phyloP scores from a whole-genome alignment of 92 coral and sea anemone species.

The Zoanthus gigantus region DNA sequence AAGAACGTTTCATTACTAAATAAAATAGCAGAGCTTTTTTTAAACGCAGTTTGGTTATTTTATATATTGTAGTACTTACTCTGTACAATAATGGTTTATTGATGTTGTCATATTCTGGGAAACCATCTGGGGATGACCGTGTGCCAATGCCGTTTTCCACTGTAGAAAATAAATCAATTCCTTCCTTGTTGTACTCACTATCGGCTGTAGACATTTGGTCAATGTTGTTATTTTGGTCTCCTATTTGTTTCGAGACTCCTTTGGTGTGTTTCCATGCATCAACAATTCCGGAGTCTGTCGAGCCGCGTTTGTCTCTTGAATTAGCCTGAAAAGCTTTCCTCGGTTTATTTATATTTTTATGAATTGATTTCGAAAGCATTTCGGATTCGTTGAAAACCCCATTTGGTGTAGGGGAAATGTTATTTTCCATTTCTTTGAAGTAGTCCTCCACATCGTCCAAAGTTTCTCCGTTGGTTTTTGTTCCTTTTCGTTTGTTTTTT shows the following conservation, averaged over 20 bases:
- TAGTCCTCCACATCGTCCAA: conserved; percentile 38
- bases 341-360: conserved; percentile 14
- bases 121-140: conserved; percentile 49
- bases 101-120: background rate
- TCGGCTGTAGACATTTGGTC: conserved; percentile 19
- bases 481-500: background rate
- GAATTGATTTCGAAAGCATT: background rate
- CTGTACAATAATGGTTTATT: conserved; percentile 37
- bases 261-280: conserved; percentile 66
- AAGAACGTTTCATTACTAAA: background rate
- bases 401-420: conserved; percentile 13
- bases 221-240: conserved; percentile 6
- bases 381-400: background rate
- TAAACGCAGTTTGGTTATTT: background rate
- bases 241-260: background rate
- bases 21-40: background rate
- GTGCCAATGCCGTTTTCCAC: conserved; percentile 9
- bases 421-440: conserved; percentile 1
- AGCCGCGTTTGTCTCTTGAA: conserved; percentile 24
- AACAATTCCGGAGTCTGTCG: conserved; percentile 50
- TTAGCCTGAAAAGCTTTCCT: conserved; percentile 32
- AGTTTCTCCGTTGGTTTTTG: background rate
- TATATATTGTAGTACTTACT: conserved; percentile 29
- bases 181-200: conserved; percentile 76
- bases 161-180: conserved; percentile 69